Percentiles rank a stretch among this genome's conserved stretches.
Evolutionary conservation across 2,113 vertebrate species (phyloP).

Genomic region (Muscicapa adusta): DNA sequence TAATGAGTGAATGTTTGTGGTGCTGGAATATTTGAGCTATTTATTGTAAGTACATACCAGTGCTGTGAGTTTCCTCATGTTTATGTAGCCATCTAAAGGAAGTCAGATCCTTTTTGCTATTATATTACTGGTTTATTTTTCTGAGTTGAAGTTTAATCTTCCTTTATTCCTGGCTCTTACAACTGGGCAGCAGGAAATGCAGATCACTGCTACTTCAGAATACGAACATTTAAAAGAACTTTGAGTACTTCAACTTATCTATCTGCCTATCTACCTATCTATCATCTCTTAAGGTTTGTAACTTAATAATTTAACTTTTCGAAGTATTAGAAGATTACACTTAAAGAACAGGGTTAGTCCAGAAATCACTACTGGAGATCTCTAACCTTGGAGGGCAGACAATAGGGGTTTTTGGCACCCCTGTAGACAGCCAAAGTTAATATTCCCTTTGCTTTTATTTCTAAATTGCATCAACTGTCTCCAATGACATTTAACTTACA

Average conservation of each 20-base stretch:
- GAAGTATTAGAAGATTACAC: neutral
- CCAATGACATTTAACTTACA: slow-evolving; percentile 75
- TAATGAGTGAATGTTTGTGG: neutral
- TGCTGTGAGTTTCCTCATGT: neutral
- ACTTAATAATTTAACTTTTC: neutral
- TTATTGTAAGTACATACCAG: neutral
- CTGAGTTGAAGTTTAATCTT: neutral
- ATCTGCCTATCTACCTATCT: too few relatives aligned
- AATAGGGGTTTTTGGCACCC: neutral
- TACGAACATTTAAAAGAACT: neutral
- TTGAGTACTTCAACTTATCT: neutral
- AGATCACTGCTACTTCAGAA: neutral
- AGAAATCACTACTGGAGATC: neutral
- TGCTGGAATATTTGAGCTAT: neutral
- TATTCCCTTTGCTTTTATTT: slow-evolving; percentile 70
- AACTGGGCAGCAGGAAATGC: neutral
- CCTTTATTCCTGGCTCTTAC: neutral
- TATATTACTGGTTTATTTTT: neutral
- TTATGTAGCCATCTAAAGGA: neutral
- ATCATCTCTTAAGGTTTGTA: neutral
- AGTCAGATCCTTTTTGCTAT: neutral
- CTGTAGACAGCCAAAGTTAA: slow-evolving; percentile 54
- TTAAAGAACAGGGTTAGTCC: neutral
- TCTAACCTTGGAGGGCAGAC: neutral
- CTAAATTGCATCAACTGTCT: slow-evolving; percentile 68